Evolutionary conservation across 2,113 vertebrate genomes (phyloP).

Genomic region (Eudyptes chrysolophus): DNA sequence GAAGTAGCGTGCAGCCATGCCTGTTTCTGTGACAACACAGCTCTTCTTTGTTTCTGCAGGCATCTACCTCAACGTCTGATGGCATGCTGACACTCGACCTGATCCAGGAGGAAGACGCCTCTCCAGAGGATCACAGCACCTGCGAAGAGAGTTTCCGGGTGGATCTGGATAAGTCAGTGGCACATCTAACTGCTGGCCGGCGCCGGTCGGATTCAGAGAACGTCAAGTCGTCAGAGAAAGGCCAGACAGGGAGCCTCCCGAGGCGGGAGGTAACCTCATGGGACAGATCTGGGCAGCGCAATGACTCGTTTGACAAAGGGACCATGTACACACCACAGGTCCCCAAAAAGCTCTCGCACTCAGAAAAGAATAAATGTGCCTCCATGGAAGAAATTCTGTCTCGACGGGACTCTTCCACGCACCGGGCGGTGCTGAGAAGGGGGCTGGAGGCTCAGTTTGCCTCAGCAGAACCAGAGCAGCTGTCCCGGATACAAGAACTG

Average conservation of each 20-base stretch:
- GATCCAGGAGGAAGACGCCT: slow-evolving; percentile 89
- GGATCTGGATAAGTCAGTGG: slow-evolving; percentile 74
- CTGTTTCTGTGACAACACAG: neutral
- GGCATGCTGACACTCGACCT: slow-evolving; percentile 94
- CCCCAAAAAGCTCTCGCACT: slow-evolving; percentile 70
- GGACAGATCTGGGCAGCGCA: slow-evolving; percentile 36
- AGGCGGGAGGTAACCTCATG: slow-evolving; percentile 55
- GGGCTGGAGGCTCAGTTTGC: slow-evolving; percentile 17
- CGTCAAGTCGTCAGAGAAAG: neutral
- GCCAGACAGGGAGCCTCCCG: slow-evolving; percentile 75
- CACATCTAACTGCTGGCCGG: slow-evolving; percentile 55
- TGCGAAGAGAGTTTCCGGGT: slow-evolving; percentile 82
- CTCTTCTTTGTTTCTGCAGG: slow-evolving; percentile 62
- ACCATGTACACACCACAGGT: slow-evolving; percentile 79
- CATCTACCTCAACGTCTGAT: slow-evolving; percentile 89
- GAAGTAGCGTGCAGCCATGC: neutral
- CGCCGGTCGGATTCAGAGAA: slow-evolving; percentile 74
- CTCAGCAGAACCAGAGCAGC: neutral
- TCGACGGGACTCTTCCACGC: slow-evolving; percentile 68
- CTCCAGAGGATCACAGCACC: slow-evolving; percentile 70
- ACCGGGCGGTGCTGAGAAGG: neutral
- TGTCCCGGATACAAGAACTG: slow-evolving; percentile 85
- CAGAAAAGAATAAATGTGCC: slow-evolving; percentile 86
- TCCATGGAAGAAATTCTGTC: slow-evolving; percentile 91
- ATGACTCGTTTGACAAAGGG: slow-evolving; percentile 67